Evolutionary conservation across 2,113 vertebrate species (phyloP), one percentile per base, ranked within the genome.

Genomic region (Pelvicachromis taeniatus): DNA sequence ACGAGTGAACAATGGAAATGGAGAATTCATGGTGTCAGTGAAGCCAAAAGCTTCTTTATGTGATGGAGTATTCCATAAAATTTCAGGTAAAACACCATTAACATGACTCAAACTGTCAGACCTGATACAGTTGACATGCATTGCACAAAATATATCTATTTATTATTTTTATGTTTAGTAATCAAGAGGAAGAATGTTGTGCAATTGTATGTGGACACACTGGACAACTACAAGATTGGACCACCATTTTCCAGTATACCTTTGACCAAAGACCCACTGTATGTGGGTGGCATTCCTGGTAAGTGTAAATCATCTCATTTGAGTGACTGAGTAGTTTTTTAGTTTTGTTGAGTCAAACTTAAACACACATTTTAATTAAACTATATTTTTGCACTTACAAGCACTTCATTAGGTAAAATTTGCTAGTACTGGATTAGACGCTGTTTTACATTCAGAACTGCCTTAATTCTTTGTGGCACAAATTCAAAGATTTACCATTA

Each of bases 251-350:
- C 95, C 58, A 53, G 73, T 6, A 35, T 82, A 4, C 83, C 90
- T 21, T 81, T 1, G 83, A 93, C 93, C 84, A 95, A 65, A 83
- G 94, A 96, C 63, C 95, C 95, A 3, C 93, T 99, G 4, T 97
- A 97, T 92, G 94, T 99, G 0, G 98, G 98, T 8, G 97, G 96
- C 53, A 83, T 97, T 93, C 97, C 98, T 96, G 97, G 98, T 99
- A 95, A 88, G 91, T 83, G 21, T 56, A n/a, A 23, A 23, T 54
- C 14, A 55, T 38, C 13, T 77, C 12, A 45, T 70, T 31, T 31
- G 52, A 16, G 35, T 75, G 42, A 4, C 1, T 11, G 40, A 29
- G 3, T 16, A 14, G 29, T 78, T 7, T 53, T 33, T 87, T 42
- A 4, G 38, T 59, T 52, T 29, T 31, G n/a, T 42, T 63, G 31